Conservation (phyloP, 2,113 vertebrate species). For the Cyprinodon variegatus region DNA sequence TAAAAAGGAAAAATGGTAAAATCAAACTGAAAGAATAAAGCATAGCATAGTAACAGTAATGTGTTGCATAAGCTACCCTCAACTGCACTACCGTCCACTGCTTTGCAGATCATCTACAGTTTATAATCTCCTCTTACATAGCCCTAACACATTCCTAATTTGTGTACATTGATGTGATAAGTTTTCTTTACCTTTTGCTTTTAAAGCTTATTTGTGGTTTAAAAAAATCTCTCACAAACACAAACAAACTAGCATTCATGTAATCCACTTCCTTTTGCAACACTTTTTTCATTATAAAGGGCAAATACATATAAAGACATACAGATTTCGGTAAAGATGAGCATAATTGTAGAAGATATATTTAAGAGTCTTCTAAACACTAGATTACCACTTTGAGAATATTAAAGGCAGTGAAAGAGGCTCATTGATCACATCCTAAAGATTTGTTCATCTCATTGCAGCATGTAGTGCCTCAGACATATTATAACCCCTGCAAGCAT, state of each 20-base stretch:
- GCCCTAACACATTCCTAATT: no score
- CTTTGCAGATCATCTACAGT: not conserved
- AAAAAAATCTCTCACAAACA: no score
- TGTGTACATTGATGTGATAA: no score
- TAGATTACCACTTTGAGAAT: no score
- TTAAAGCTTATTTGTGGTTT: no score
- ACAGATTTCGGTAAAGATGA: not conserved
- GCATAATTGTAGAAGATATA: not conserved
- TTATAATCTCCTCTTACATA: not conserved
- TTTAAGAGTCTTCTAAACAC: not conserved
- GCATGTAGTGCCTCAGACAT: not conserved
- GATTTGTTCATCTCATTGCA: not conserved
- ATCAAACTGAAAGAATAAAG: not conserved
- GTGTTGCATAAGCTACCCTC: no score
- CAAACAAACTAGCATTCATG: not conserved
- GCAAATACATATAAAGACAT: no score
- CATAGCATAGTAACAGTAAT: no score
- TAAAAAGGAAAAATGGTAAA: not conserved
- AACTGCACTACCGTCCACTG: no score
- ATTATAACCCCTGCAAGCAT: not conserved
- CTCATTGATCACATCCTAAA: not conserved
- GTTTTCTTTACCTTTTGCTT: no score
- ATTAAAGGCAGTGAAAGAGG: no score
- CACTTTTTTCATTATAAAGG: no score
- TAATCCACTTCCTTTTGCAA: not conserved